A percentile compares a stretch with the other conserved stretches of the same genome.
phyloP scores from a whole-genome alignment of 2,797 vertebrate genomes.

The Cynodonichthys magdalenae region DNA sequence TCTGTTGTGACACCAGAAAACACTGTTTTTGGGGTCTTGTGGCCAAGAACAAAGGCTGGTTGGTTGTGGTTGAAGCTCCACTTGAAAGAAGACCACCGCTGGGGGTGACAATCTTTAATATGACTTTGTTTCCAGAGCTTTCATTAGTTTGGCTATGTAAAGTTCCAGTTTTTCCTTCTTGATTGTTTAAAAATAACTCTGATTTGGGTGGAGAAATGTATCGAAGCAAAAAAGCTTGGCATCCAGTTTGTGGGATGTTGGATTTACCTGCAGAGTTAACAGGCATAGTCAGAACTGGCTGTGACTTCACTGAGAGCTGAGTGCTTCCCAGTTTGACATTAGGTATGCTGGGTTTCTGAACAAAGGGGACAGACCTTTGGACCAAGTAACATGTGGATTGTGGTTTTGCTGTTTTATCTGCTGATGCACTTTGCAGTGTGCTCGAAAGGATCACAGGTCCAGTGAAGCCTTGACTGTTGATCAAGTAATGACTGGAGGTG shows the following conservation, averaged over 20 bases:
- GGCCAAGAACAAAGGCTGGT: constrained; percentile 78
- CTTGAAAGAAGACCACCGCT: constrained; percentile 70
- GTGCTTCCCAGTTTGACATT: constrained; percentile 59
- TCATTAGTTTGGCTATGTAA: constrained; percentile 63
- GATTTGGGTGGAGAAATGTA: constrained; percentile 83
- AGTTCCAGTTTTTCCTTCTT: constrained; percentile 63
- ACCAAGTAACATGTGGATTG: constrained; percentile 79
- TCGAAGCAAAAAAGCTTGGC: constrained; percentile 82
- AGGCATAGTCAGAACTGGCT: constrained; percentile 78
- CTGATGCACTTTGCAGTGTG: constrained; percentile 59
- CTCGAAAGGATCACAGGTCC: constrained; percentile 78
- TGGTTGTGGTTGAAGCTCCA: constrained; percentile 54
- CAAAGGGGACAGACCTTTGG: constrained; percentile 76
- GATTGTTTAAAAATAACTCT: constrained; percentile 68
- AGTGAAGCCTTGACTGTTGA: constrained; percentile 77
- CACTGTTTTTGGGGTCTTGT: constrained; percentile 79
- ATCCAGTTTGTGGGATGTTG: constrained; percentile 69
- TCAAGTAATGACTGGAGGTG: constrained; percentile 73
- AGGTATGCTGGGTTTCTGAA: constrained; percentile 48
- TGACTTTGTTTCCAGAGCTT: constrained; percentile 75
- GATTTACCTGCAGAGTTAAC: constrained; percentile 71
- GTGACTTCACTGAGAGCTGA: constrained; percentile 61
- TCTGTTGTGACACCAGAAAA: constrained; percentile 80
- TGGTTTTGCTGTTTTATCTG: constrained; percentile 65
- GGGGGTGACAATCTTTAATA: constrained; percentile 81